Percentiles rank a stretch among this genome's conserved stretches.
Evolutionary conservation across 2,888 invertebrate genomes (phyloP).

Genomic region (Tenthredo mesomela): DNA sequence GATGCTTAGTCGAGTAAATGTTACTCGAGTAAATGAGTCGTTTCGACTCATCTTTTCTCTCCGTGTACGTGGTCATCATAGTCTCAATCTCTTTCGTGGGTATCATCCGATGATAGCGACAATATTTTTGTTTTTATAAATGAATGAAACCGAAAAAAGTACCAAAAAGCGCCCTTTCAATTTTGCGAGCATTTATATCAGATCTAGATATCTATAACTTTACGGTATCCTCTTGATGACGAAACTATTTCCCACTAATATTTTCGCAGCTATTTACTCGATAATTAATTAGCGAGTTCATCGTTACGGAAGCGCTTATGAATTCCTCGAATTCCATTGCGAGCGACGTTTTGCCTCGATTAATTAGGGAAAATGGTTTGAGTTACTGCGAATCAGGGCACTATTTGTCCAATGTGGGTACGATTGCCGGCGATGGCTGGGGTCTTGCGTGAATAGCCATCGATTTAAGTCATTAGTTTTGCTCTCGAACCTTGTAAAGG

Average conservation of each 20-base stretch:
- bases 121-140: neutral
- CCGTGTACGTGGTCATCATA: neutral
- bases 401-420: constrained; percentile 16
- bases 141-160: neutral
- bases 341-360: constrained; percentile 2
- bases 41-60: too few species aligned
- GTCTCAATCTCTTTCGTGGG: neutral
- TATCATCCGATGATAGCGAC: neutral
- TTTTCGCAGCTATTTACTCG: neutral
- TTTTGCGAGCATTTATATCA: neutral
- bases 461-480: constrained; percentile 35
- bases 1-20: too few species aligned
- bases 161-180: neutral
- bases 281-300: neutral
- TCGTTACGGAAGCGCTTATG: neutral
- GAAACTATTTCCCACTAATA: neutral
- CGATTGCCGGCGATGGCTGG: neutral
- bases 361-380: neutral
- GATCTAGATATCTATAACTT: neutral
- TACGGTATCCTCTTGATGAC: neutral
- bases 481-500: neutral
- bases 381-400: neutral
- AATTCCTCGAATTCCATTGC: neutral
- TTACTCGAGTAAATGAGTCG: too few species aligned
- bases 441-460: constrained; percentile 21